Base-by-base conservation (phyloP, 2,113 vertebrate species). In the Nycticebus coucang region DNA sequence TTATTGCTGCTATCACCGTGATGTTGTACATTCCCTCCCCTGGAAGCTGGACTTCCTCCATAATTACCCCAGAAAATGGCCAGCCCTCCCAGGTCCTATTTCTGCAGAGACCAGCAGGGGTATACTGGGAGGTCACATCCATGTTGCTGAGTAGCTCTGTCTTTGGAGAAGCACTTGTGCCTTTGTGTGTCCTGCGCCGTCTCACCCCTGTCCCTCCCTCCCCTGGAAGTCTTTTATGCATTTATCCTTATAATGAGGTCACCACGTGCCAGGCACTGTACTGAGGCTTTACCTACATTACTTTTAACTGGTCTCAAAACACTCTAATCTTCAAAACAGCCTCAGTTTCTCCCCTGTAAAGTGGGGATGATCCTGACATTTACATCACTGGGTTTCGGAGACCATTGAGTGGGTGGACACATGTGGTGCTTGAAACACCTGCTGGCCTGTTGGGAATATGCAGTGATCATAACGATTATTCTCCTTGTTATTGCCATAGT, bases 221-320 rank as follows among this genome's bases (percentile, higher is more conserved):
- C 30, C n/a, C 53, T 24, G 0, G 22, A 60, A 77, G 26, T 22
- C 50, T 68, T 28, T n/a, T 22, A 17, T 37, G 53, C 15, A 3
- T 53, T 6, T 1, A 59, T 30, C 33, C 81, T n/a, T 22, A 13
- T 22, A n/a, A 80, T 87, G 79, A 45, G 59, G 50, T n/a, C 10
- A 24, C 11, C 22, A 0, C 7, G 3, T 45, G 30, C 74, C 17
- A 24, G 83, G 19, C 45, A 2, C 53, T 74, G 35, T 50, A 30
- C 45, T 53, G 18, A 37, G 7, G 5, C 26, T 26, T 11, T 17
- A 3, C 50, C n/a, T 41, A 1, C 10, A 0, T 28, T 1, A n/a
- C 33, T 30, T 71, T 79, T 7, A 17, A 3, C 30, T 9, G 33
- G 2, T 90, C 45, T 92, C 35, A 35, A 50, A 87, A n/a, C 22